Base-by-base conservation (phyloP, 2,888 invertebrate species). In the Drosophila atripex region DNA sequence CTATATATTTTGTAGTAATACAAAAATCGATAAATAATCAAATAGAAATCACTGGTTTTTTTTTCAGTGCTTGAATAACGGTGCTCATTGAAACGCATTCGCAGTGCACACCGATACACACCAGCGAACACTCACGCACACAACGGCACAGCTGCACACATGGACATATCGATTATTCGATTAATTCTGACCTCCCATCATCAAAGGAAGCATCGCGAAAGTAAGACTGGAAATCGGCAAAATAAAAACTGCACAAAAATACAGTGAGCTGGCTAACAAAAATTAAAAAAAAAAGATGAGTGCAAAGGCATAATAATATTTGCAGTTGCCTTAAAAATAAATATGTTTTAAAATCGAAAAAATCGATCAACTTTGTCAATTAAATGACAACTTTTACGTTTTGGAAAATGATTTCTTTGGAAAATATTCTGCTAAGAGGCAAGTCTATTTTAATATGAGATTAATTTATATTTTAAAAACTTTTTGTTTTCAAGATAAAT, bases 81-180 rank as follows among this genome's bases (percentile, higher is more conserved):
- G 59, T 82, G 75, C 73, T 80, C 75, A 86, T 80, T 77, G 77
- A 73, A 85, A 79, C 77, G 83, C 75, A 79, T 86, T 79, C 71
- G 73, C 80, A 75, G 61, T 63, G 53, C 57, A 32, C 70, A 68
- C 49, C 35, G 21, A 68, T 7, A 50, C 28, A 53, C 39, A 43
- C 32, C 18, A 21, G 46, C 39, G 14, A 14, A 14, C 41, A 43
- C 4, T 28, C 9, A 32, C 30, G 32, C 28, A 23, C 11, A 30
- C 23, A 35, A 18, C 12, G 28, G 52, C 47, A 47, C n/a, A n/a
- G n/a, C n/a, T n/a, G n/a, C n/a, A n/a, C n/a, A 45, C 25, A 47
- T 41, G 49, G 53, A 53, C 47, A 32, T 65, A 53, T 53, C 64
- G 52, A 64, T 64, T 64, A 63, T 63, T 63, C 64, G 64, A 64